Evolutionary conservation across 2,113 vertebrate species (phyloP).

Genomic region (Elephantulus edwardii): DNA sequence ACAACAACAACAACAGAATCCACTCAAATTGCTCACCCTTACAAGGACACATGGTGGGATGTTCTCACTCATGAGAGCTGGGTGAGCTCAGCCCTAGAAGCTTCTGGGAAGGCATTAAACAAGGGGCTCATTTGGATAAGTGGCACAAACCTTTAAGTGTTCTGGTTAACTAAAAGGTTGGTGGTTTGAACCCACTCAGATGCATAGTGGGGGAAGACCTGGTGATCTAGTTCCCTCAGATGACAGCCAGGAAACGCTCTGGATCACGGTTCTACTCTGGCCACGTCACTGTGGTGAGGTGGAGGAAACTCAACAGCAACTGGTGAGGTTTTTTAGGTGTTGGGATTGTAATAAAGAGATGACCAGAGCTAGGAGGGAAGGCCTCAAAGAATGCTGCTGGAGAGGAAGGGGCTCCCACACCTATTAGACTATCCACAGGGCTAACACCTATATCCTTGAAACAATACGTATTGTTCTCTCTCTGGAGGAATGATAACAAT

Average conservation of each 20-base stretch:
- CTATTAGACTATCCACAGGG: background rate
- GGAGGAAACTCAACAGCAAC: background rate
- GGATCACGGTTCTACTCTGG: background rate
- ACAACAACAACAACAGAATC: too few species aligned
- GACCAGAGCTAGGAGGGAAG: background rate
- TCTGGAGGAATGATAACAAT: background rate
- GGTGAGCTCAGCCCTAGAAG: background rate
- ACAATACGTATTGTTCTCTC: background rate
- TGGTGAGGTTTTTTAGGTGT: background rate
- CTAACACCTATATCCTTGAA: background rate
- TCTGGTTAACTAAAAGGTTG: background rate
- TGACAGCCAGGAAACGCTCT: background rate
- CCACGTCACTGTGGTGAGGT: background rate
- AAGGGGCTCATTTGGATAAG: background rate
- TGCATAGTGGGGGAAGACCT: too few species aligned
- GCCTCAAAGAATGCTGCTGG: background rate
- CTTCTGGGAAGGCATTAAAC: background rate
- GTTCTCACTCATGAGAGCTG: background rate
- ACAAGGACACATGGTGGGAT: fast-evolving
- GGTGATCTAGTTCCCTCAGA: background rate
- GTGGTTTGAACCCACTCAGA: background rate
- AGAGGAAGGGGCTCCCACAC: background rate
- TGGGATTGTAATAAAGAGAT: too few species aligned
- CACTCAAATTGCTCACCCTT: too few species aligned
- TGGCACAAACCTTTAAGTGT: too few species aligned